A percentile compares a stretch with the other conserved stretches of the same genome.
These are phyloP conservation scores for Drosophila colorata DNA, from an alignment of 2,888 invertebrate genomes.

Conservation along the genomic window DNA sequence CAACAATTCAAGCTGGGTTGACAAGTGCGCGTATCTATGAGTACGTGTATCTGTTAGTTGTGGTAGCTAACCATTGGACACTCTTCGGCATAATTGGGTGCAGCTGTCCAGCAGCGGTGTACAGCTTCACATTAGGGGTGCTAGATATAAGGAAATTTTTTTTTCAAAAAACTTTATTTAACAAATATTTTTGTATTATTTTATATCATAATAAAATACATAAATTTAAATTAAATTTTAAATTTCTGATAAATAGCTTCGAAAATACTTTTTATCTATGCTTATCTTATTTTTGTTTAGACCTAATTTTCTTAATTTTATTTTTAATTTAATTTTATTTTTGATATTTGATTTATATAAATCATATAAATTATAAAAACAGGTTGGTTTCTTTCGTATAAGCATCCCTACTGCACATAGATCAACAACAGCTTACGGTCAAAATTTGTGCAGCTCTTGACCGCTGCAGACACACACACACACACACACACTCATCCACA, in stretches of 20 bases:
- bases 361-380: background rate
- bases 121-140: background rate
- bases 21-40: constrained; percentile 7
- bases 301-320: too few relatives aligned
- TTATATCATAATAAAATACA: too few relatives aligned
- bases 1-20: constrained; percentile 22
- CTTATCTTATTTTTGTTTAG: too few relatives aligned
- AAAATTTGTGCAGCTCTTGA: constrained; percentile 16
- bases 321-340: background rate
- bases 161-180: too few relatives aligned
- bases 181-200: too few relatives aligned
- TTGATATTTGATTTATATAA: background rate
- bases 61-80: constrained; percentile 25
- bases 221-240: too few relatives aligned
- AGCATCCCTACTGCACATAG: constrained; percentile 9
- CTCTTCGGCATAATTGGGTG: constrained; percentile 33
- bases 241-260: too few relatives aligned
- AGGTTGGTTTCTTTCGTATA: background rate
- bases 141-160: background rate
- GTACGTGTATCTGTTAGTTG: constrained; percentile 4
- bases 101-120: constrained; percentile 15
- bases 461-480: constrained; percentile 9
- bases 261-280: too few relatives aligned
- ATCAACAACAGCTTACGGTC: constrained; percentile 14
- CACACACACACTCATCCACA: background rate